Percentiles rank a stretch among this genome's conserved stretches.
These are phyloP conservation scores for Caenorhabditis afra DNA, from an alignment of 2,888 invertebrate species.

Conservation along the genomic window DNA sequence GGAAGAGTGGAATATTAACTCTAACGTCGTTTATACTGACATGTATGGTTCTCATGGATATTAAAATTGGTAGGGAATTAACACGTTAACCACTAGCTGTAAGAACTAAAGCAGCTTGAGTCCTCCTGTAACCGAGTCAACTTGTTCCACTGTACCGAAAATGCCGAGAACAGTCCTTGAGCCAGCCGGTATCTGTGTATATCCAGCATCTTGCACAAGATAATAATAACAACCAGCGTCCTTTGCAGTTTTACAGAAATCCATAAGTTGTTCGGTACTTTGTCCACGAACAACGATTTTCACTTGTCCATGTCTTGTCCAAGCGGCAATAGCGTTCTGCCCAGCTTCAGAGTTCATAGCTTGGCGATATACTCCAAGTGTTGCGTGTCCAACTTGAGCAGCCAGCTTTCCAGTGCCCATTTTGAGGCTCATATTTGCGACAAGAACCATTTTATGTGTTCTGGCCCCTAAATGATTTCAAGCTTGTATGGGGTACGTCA, in stretches of 20 bases:
- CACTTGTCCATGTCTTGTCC: constrained; percentile 64
- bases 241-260: constrained; percentile 81
- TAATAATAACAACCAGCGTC: constrained; percentile 81
- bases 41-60: too few species aligned
- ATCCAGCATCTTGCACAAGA: constrained; percentile 83
- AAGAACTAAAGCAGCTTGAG: constrained; percentile 80
- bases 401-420: constrained; percentile 85
- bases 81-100: too few species aligned
- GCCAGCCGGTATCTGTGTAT: constrained; percentile 83
- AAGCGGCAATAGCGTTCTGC: constrained; percentile 56
- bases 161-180: constrained; percentile 82
- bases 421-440: constrained; percentile 84
- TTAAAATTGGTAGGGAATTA: too few species aligned
- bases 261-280: constrained; percentile 82
- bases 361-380: constrained; percentile 83
- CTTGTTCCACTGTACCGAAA: constrained; percentile 81
- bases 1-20: too few species aligned
- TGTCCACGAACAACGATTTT: constrained; percentile 81
- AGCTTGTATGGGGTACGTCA: too few species aligned
- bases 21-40: too few species aligned
- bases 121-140: constrained; percentile 82
- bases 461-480: constrained; percentile 51
- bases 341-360: constrained; percentile 64
- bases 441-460: constrained; percentile 85
- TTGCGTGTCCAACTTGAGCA: constrained; percentile 84